Evolutionary conservation across 2,797 vertebrate species (phyloP).

Genomic region (Ceryle rudis): DNA sequence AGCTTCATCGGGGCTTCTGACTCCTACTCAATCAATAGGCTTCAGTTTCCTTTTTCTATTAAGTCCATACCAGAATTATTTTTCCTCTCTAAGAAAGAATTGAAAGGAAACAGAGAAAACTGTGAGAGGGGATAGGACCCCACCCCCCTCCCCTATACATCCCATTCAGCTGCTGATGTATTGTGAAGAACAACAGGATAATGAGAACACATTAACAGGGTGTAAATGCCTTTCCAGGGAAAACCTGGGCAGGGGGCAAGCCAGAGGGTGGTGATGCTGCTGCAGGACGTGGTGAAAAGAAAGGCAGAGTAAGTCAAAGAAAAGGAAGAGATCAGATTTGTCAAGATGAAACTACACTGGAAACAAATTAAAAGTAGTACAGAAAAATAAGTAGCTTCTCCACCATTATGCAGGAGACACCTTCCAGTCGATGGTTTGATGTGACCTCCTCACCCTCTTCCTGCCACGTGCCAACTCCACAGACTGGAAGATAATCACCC

Average conservation of each 20-base stretch:
- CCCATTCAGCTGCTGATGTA: background rate
- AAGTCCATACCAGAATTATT: background rate
- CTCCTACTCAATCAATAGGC: background rate
- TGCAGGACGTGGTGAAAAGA: background rate
- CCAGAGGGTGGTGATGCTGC: background rate
- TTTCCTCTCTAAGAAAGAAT: background rate
- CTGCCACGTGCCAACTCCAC: accelerated
- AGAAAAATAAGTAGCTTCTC: background rate
- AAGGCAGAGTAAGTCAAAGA: background rate
- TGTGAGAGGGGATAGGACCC: background rate
- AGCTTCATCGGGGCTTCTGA: background rate
- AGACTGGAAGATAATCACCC: background rate
- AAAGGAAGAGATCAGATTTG: background rate
- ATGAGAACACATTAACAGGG: background rate
- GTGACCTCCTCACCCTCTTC: accelerated
- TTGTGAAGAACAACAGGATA: background rate
- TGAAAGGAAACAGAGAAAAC: background rate
- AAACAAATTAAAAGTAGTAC: background rate
- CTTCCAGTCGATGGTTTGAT: too few species aligned
- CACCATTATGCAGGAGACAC: background rate
- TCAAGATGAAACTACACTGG: background rate
- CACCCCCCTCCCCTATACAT: background rate
- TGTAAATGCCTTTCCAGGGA: background rate
- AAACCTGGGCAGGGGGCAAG: background rate
- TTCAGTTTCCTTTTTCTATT: background rate